A percentile compares a stretch with the other conserved stretches of the same genome.
phyloP scores from a whole-genome alignment of 2,113 vertebrate genomes.

The Elanus axillaris region DNA sequence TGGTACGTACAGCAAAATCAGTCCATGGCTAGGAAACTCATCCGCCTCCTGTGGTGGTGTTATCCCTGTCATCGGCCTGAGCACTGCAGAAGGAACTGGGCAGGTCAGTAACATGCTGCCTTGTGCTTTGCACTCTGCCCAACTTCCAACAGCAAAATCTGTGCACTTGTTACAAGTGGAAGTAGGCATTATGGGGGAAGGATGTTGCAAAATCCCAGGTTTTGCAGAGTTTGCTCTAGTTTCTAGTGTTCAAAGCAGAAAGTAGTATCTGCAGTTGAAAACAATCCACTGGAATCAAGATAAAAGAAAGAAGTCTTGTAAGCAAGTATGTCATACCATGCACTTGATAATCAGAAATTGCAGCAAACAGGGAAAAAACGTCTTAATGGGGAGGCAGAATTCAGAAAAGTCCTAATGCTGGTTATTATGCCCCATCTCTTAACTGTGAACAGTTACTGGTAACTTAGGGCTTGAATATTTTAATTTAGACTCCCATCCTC shows the following conservation, averaged over 20 bases:
- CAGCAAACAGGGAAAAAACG: rapidly evolving
- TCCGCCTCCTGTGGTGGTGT: rapidly evolving
- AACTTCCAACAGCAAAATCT: background rate
- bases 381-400: background rate
- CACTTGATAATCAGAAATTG: background rate
- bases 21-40: background rate
- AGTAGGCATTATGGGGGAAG: background rate
- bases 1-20: rapidly evolving
- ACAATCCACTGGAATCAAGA: background rate
- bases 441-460: background rate
- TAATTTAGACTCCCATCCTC: background rate
- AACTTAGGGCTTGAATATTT: background rate
- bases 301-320: background rate
- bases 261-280: background rate
- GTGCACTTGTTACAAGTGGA: rapidly evolving
- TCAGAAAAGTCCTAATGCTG: background rate
- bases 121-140: background rate
- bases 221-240: background rate
- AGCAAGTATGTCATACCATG: background rate
- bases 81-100: background rate
- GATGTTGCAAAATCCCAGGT: background rate
- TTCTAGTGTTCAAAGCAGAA: background rate
- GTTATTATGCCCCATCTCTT: no score
- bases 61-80: background rate
- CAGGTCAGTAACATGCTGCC: rapidly evolving